Percentiles rank a stretch among this genome's conserved stretches.
These are phyloP conservation scores for Eudemis profundana DNA, from an alignment of 2,888 invertebrate genomes.

Conservation along the genomic window DNA sequence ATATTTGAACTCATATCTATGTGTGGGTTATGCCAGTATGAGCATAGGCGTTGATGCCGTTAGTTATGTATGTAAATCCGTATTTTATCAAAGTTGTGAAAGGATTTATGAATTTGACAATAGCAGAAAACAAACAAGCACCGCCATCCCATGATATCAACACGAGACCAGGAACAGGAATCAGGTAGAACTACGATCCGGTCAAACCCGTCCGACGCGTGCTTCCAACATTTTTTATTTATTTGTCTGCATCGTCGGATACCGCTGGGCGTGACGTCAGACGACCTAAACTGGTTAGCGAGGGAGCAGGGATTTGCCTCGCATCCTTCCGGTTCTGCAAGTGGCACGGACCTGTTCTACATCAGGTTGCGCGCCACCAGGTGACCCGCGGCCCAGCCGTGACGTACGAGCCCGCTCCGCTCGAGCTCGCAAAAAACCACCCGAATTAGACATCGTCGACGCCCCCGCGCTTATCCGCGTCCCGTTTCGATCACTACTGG, in stretches of 20 bases:
- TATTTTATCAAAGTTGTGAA: neutral
- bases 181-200: slow-evolving; percentile 85
- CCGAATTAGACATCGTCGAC: slow-evolving; percentile 62
- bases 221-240: slow-evolving; percentile 86
- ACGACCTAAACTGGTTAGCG: slow-evolving; percentile 85
- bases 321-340: slow-evolving; percentile 85
- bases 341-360: slow-evolving; percentile 83
- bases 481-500: slow-evolving; percentile 57
- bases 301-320: slow-evolving; percentile 85
- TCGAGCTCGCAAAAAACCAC: slow-evolving; percentile 54
- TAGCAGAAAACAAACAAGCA: slow-evolving; percentile 34
- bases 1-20: neutral
- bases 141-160: slow-evolving; percentile 57
- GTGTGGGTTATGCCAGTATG: too few species aligned
- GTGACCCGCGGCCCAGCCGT: slow-evolving; percentile 62
- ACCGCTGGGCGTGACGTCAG: slow-evolving; percentile 85
- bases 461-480: slow-evolving; percentile 56
- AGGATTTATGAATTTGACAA: slow-evolving; percentile 1
- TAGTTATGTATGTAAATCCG: neutral
- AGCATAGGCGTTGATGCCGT: neutral
- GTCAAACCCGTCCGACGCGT: slow-evolving; percentile 85
- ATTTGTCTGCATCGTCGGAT: slow-evolving; percentile 84
- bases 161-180: slow-evolving; percentile 83
- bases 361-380: slow-evolving; percentile 77
- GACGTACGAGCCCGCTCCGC: slow-evolving; percentile 65